These are phyloP conservation scores for Cotesia chilonis DNA, from an alignment of 1,140 invertebrate species.

Conservation along the genomic window DNA sequence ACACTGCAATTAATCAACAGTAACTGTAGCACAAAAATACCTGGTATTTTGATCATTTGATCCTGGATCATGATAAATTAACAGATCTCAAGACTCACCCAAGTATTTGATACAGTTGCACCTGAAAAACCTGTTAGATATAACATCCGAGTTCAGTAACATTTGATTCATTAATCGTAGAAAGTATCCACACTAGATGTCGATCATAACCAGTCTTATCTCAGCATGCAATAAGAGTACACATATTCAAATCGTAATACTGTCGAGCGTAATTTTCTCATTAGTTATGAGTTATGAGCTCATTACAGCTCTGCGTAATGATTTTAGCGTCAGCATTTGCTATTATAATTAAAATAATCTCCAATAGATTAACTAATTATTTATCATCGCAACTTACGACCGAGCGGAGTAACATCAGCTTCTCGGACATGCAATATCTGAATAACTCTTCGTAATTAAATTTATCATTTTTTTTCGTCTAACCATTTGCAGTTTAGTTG, in stretches of 20 bases:
- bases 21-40: too few relatives aligned
- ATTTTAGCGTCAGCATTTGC: background rate
- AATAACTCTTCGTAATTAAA: too few relatives aligned
- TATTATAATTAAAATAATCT: slow-evolving; percentile 19
- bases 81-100: background rate
- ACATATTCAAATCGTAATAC: slow-evolving; percentile 5
- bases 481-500: too few relatives aligned
- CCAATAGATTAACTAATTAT: slow-evolving; percentile 3
- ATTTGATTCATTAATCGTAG: slow-evolving; percentile 24
- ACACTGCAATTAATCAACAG: too few relatives aligned
- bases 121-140: slow-evolving; percentile 24
- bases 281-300: background rate
- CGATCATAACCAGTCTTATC: background rate
- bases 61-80: background rate
- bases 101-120: slow-evolving; percentile 17
- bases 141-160: background rate
- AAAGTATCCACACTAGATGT: slow-evolving; percentile 1
- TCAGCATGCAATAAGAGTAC: background rate
- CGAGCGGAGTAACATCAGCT: too few relatives aligned
- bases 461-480: too few relatives aligned
- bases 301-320: background rate
- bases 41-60: too few relatives aligned
- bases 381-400: background rate
- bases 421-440: background rate
- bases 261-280: slow-evolving; percentile 2